A percentile compares a stretch with the other conserved stretches of the same genome.
Evolutionary conservation across 1,140 invertebrate species (phyloP).

Genomic region (Thrips palmi): DNA sequence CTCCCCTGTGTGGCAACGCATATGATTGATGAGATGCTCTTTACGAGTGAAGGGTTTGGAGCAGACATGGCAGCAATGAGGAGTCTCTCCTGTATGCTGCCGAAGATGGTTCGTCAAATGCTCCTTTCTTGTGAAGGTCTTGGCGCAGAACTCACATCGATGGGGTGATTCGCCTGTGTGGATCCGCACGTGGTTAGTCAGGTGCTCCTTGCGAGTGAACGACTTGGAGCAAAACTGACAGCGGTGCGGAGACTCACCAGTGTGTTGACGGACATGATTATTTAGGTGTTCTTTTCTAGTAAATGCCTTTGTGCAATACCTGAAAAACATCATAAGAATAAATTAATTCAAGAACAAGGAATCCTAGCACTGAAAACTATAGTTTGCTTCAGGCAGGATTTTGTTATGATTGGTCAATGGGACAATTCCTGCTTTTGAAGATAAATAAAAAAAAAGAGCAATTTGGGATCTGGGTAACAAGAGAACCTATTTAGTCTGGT

Average conservation of each 20-base stretch:
- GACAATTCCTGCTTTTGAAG: conserved; percentile 17
- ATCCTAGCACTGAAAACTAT: conserved; percentile 24
- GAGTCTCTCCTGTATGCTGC: conserved; percentile 80
- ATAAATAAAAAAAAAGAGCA: no score
- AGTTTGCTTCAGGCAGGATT: conserved; percentile 12
- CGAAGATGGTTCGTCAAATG: conserved; percentile 61
- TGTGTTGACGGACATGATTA: conserved; percentile 47
- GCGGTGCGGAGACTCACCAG: conserved; percentile 45
- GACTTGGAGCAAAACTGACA: conserved; percentile 49
- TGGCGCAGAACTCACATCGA: conserved; percentile 61
- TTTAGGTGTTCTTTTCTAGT: conserved; percentile 44
- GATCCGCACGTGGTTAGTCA: conserved; percentile 69
- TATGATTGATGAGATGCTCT: conserved; percentile 63
- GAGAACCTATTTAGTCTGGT: no score
- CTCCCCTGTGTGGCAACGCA: conserved; percentile 64
- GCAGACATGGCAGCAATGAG: conserved; percentile 63
- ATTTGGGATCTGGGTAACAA: no score
- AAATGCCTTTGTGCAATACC: conserved; percentile 42
- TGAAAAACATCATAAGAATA: no score
- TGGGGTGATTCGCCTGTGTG: conserved; percentile 63
- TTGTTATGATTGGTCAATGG: conserved; percentile 14
- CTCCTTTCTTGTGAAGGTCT: conserved; percentile 65
- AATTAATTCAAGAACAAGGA: conserved; percentile 33
- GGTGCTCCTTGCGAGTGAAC: conserved; percentile 78
- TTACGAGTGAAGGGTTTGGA: conserved; percentile 71